These are phyloP conservation scores for Ophion obscuratus DNA, from an alignment of 2,888 invertebrate genomes.

Conservation along the genomic window DNA sequence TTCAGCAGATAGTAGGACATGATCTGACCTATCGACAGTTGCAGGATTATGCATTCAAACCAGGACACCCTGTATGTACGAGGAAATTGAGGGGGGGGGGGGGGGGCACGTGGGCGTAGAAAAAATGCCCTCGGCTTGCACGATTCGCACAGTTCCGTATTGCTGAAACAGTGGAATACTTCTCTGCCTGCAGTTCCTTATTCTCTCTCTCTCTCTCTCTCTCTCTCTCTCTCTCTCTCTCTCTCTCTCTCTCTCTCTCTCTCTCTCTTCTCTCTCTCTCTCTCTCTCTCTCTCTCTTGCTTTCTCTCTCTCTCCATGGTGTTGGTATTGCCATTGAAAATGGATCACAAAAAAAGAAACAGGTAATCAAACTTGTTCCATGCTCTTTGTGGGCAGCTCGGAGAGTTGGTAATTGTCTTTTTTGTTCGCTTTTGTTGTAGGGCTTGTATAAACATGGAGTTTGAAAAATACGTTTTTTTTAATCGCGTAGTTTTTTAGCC, in stretches of 20 bases:
- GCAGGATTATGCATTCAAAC: too few species aligned
- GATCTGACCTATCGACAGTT: too few species aligned
- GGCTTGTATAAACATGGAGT: neutral
- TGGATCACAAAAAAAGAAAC: slow-evolving; percentile 35
- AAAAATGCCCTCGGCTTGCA: slow-evolving; percentile 53
- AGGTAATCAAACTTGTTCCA: slow-evolving; percentile 17
- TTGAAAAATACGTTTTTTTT: too few species aligned
- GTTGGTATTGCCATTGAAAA: slow-evolving; percentile 31
- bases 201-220: slow-evolving; percentile 5
- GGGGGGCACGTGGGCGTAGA: slow-evolving; percentile 16
- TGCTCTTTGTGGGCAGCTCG: slow-evolving; percentile 3
- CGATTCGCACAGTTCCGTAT: slow-evolving; percentile 57
- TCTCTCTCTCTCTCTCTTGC: slow-evolving; percentile 1
- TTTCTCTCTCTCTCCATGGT: slow-evolving; percentile 2
- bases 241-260: slow-evolving; percentile 2
- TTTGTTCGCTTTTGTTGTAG: neutral
- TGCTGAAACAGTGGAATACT: slow-evolving; percentile 54
- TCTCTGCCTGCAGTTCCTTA: slow-evolving; percentile 25
- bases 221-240: slow-evolving; percentile 1
- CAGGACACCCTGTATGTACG: neutral
- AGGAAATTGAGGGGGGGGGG: neutral
- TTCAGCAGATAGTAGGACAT: too few species aligned
- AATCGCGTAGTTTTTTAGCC: too few species aligned
- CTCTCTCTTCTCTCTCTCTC: slow-evolving; percentile 5
- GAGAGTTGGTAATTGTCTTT: slow-evolving; percentile 9